Percentiles rank a stretch among this genome's conserved stretches.
These are phyloP conservation scores for Sylvicapra grimmia DNA, from an alignment of 2,113 vertebrate genomes.

Conservation along the genomic window DNA sequence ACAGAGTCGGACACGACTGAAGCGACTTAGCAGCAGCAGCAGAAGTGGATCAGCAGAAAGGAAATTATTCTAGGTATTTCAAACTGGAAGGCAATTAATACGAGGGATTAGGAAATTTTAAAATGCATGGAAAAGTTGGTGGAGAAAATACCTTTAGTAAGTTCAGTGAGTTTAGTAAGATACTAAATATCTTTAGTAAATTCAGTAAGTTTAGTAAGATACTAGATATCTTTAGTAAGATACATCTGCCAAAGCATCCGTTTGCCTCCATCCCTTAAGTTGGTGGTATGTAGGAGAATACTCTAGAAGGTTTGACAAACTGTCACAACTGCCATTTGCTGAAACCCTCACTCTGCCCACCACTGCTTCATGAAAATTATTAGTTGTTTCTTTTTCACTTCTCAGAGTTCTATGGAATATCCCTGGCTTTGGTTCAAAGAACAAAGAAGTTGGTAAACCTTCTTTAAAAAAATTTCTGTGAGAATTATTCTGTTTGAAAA, in stretches of 20 bases:
- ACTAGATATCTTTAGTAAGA: neutral
- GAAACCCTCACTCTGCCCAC: neutral
- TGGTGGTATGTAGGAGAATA: neutral
- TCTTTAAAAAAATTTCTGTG: neutral
- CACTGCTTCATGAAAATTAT: neutral
- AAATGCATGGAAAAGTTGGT: neutral
- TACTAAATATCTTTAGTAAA: neutral
- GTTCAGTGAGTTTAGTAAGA: neutral
- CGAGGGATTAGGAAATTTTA: neutral
- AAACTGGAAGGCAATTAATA: neutral
- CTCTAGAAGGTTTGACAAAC: neutral
- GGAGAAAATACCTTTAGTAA: neutral
- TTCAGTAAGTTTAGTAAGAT: neutral
- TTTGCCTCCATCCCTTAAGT: neutral
- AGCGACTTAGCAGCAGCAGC: no score
- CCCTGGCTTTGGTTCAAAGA: neutral
- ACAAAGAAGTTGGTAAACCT: neutral
- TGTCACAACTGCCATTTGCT: neutral
- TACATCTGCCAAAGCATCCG: neutral
- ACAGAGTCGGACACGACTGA: no score
- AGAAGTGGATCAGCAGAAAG: neutral
- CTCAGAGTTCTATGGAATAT: neutral
- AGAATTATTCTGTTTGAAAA: constrained; percentile 26
- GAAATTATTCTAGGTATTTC: constrained; percentile 1
- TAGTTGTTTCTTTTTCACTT: neutral